Conservation (phyloP, 2,888 invertebrate genomes). For the Andrena bucephala region DNA sequence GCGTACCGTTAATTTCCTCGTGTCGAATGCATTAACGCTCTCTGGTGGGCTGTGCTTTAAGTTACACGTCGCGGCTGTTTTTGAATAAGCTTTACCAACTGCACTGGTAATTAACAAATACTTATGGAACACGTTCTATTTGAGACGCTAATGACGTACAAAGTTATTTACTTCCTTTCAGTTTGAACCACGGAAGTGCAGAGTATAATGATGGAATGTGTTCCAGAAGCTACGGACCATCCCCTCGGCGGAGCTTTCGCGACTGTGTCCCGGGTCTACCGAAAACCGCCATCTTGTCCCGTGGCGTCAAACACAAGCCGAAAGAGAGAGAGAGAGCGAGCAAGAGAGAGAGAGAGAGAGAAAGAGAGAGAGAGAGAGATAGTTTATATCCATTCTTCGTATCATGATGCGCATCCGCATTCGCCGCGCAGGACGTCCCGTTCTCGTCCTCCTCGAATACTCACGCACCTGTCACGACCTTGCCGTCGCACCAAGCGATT, state of each 20-base stretch:
- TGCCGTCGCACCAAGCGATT: conserved; percentile 8
- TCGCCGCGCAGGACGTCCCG: conserved; percentile 31
- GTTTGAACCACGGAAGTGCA: too few species aligned
- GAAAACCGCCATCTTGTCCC: conserved; percentile 68
- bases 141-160: too few species aligned
- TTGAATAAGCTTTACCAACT: background rate
- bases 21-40: conserved; percentile 7
- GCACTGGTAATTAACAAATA: too few species aligned
- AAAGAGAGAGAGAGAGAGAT: background rate
- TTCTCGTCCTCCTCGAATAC: conserved; percentile 35
- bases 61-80: background rate
- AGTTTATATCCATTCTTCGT: conserved; percentile 53
- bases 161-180: too few species aligned
- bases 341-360: conserved; percentile 22
- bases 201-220: background rate
- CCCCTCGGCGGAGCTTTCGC: conserved; percentile 23
- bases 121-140: too few species aligned
- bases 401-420: conserved; percentile 42
- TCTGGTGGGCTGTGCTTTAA: background rate
- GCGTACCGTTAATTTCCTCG: conserved; percentile 19
- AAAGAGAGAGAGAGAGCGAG: conserved; percentile 6
- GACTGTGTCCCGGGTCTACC: conserved; percentile 52
- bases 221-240: conserved; percentile 27
- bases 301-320: conserved; percentile 55
- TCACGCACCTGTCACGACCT: conserved; percentile 48